Conservation (phyloP, 2,113 vertebrate genomes). For the Anhinga rufa region DNA sequence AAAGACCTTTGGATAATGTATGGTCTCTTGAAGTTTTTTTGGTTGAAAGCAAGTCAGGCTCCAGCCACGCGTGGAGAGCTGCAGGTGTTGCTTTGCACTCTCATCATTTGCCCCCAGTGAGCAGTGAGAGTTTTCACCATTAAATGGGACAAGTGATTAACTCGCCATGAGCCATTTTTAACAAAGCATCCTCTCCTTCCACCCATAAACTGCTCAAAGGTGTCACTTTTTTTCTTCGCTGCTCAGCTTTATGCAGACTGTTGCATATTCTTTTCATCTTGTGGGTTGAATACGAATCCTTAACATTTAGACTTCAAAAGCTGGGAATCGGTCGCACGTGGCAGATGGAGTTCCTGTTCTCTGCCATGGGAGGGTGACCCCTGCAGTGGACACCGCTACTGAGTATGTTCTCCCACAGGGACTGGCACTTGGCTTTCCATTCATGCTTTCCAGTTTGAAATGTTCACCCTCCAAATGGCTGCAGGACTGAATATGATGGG, state of each 20-base stretch:
- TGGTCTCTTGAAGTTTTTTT: not conserved
- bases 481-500: not conserved
- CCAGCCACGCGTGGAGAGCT: not conserved
- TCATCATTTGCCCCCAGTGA: not conserved
- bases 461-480: not conserved
- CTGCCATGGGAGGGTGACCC: not conserved
- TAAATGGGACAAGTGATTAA: not conserved
- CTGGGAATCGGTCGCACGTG: accelerated
- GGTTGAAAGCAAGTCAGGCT: not conserved
- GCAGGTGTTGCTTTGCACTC: not conserved
- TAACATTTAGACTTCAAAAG: not conserved
- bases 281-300: not conserved
- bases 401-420: accelerated
- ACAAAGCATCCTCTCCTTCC: not conserved
- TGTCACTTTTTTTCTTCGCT: not conserved
- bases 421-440: not conserved
- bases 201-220: not conserved
- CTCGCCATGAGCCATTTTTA: not conserved
- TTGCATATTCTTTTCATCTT: not conserved
- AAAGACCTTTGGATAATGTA: not conserved
- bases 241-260: not conserved
- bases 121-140: not conserved
- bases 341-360: not conserved
- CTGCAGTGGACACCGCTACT: not conserved
- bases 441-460: not conserved